Base-by-base conservation (phyloP, 1,140 invertebrate genomes). In the Pseudomyrmex pallidus region DNA sequence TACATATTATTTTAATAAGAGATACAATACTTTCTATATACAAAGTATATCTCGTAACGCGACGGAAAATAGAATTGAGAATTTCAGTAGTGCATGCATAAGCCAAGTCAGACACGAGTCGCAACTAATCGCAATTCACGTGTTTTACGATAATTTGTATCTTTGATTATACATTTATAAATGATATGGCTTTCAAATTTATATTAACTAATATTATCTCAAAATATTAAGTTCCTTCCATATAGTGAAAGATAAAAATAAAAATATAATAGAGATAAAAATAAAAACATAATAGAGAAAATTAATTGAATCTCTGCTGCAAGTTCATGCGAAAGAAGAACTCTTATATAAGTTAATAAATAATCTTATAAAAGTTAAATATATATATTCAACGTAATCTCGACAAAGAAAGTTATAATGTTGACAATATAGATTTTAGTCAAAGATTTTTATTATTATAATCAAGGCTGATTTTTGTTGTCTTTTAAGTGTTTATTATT, bases 71-170 rank as follows among this genome's bases (percentile, higher is more conserved):
- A 67, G 44, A 62, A 62, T 83, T 48, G 77, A 46, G 61, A 10
- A 70, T 54, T 50, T 80, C 76, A 80, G 76, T 80, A 80, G 76
- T 80, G 46, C 66, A 80, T 80, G 66, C 54, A 44, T 20, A 66
- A 72, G 76, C 76, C 12, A 50, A 72, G 76, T 80, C 76, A 70
- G 76, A 72, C 76, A 52, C 15, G 35, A 46, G 20, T 70, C 63
- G 64, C 44, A 54, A 46, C 44, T 44, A 56, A 17, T 22, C 46
- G 59, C 15, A 72, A 17, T 48, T 44, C 20, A 25, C 64, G 63
- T 54, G 44, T 59, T 70, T 77, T 5, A 20, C 56, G 44, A 59
- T 9, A 67, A 12, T 56, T 4, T 4, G 10, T 70, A 56, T 72
- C 64, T 56, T 56, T 56, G 17, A 56, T 13, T 78, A 2, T 8